Base-by-base conservation (phyloP, 2,797 vertebrate genomes). In the Platalea minor region DNA sequence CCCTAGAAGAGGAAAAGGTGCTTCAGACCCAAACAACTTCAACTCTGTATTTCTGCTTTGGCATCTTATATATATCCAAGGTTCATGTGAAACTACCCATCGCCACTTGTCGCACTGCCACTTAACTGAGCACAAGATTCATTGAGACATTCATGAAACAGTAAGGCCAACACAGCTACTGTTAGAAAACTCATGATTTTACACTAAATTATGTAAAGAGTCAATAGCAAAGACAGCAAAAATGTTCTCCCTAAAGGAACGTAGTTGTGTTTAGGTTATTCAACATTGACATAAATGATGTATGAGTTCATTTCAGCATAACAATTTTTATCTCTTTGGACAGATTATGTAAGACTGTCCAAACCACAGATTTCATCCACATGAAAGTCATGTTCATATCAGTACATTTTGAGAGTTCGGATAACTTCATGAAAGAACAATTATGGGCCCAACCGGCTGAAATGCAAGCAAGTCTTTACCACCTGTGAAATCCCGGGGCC, bases 281-380 rank as follows among this genome's bases (percentile, higher is more conserved):
- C 74, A 76, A 28, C 59, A 63, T 2, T 76, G 88, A 89, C 63
- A 81, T 29, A 93, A 95, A 60, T 2, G 3, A 87, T 69, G 70
- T 70, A 41, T 0, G 2, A 93, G 60, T 25, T 83, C 43, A 25
- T 50, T 87, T 87, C 89, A 80, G 78, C 67, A 13, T 13, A 87
- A 82, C 28, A 79, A 87, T n/a, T 85, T 89, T 91, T 67, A 93
- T 91, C 8, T 74, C 31, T 92, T 93, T 74, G 60, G 92, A 89
- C 91, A 91, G 84, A 79, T 95, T 87, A 96, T 11, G 6, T 85
- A 96, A 96, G 35, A 61, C 48, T 80, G 95, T 85, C 78, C 92
- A 94, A 96, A 92, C 8, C 51, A 85, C 19, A 87, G 25, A 83
- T 35, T 64, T 95, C 76, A 78, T 4, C 21, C 69, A 80, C 76